A percentile compares a stretch with the other conserved stretches of the same genome.
Evolutionary conservation across 2,113 vertebrate species (phyloP).

Genomic region (Lophius piscatorius): DNA sequence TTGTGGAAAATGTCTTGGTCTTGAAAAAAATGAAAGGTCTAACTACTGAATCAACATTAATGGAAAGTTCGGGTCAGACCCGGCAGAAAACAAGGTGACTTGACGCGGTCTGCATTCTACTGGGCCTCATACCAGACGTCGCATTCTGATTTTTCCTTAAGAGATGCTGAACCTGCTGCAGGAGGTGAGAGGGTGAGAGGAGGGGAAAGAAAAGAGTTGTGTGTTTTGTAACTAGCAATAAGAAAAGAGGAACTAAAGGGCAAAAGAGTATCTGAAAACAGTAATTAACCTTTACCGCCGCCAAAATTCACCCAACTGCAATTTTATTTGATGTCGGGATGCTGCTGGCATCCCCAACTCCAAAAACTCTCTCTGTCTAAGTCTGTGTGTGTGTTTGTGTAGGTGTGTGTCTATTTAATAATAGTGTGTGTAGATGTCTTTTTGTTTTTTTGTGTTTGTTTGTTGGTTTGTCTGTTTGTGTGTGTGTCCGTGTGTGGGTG

Average conservation of each 20-base stretch:
- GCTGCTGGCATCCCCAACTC: conserved; percentile 4
- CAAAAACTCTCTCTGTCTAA: no score
- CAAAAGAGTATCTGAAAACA: background rate
- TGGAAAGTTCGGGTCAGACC: no score
- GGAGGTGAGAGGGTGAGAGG: background rate
- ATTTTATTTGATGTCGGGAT: no score
- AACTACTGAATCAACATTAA: conserved; percentile 8
- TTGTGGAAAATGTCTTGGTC: no score
- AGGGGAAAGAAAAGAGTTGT: background rate
- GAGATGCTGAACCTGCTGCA: background rate
- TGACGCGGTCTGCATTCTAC: no score
- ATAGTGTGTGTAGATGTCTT: no score
- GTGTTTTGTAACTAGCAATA: background rate
- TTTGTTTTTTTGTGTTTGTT: no score
- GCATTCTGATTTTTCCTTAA: background rate
- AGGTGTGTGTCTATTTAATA: no score
- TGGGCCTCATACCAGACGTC: background rate
- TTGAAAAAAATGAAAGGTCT: conserved; percentile 11
- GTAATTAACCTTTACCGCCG: conserved; percentile 15
- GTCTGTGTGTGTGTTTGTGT: no score
- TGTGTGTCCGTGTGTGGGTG: no score
- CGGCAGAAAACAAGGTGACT: background rate
- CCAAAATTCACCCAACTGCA: conserved; percentile 22
- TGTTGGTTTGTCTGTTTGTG: no score
- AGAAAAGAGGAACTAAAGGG: background rate